Evolutionary conservation across 2,113 vertebrate genomes (phyloP).

Genomic region (Eurypyga helias): DNA sequence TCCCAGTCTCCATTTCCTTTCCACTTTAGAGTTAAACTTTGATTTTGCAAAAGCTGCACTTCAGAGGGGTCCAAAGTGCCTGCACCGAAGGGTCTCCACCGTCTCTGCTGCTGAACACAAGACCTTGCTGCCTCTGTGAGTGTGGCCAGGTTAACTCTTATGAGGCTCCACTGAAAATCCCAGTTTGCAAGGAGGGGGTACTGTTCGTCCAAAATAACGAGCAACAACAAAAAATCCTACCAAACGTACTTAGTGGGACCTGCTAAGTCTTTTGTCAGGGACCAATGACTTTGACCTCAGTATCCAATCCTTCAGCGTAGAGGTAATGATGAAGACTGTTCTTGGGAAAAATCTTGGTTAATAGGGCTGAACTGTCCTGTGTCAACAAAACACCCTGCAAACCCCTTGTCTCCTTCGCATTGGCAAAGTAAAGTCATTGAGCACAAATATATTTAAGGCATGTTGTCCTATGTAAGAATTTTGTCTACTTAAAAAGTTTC

Average conservation of each 20-base stretch:
- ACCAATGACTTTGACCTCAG: constrained; percentile 34
- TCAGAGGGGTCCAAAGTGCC: not conserved
- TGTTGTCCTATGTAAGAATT: not conserved
- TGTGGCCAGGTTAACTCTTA: not conserved
- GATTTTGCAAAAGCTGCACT: not conserved
- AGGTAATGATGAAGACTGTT: not conserved
- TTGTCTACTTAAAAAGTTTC: not conserved
- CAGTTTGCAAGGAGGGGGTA: not conserved
- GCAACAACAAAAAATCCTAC: not conserved
- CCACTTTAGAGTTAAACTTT: not conserved
- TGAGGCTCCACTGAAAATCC: not conserved
- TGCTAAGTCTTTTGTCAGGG: constrained; percentile 14
- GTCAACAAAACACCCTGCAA: not conserved
- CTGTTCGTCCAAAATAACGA: not conserved
- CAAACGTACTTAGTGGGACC: not conserved
- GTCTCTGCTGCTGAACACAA: not conserved
- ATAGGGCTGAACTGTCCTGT: not conserved
- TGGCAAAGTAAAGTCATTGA: not conserved
- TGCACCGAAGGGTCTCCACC: not conserved
- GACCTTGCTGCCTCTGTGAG: not conserved
- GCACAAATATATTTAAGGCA: not conserved
- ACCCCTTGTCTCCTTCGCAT: not conserved
- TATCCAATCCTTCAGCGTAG: not conserved
- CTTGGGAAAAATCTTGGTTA: not conserved
- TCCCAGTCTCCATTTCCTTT: not conserved